Evolutionary conservation across 2,888 invertebrate genomes (phyloP), one percentile per base, ranked within the genome.

Genomic region (Drosophila anceps): DNA sequence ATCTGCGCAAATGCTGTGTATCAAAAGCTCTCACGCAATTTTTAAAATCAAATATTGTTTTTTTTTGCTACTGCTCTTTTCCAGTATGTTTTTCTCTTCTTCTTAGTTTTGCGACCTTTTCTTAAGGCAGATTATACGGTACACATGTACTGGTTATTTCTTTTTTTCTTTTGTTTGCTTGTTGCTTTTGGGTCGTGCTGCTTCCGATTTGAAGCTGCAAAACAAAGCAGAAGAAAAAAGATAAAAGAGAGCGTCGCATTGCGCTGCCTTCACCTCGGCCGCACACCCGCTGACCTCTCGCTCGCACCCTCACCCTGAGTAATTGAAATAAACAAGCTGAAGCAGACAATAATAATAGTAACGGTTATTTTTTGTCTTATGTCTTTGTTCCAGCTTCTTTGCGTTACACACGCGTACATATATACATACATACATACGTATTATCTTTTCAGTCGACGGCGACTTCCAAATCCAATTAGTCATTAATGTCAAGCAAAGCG

Each of bases 251-350:
- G 8, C 29, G 44, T 48, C 50, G 37, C 50, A 60, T 41, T 60
- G 37, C 18, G 54, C 67, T 67, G 46, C 67, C 67, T 67, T 67
- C 69, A 68, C 55, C 53, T 48, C 59, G 13, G 24, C 44, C 33
- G 50, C 50, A 54, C 54, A 27, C 43, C 33, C 44, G n/a, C n/a
- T n/a, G 24, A 33, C 44, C 58, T 53, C 66, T 66, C 37, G 31
- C 20, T 57, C 51, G 29, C 39, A 48, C 37, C 24, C 53, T 18
- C 31, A 27, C 39, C 46, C 20, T 20, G 68, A 54, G 18, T 29
- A 59, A 82, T 82, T 85, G 83, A 77, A 74, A 85, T 82, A 82
- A 82, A 85, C 66, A 80, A 81, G 69, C 75, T 69, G 55, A 79
- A 72, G 64, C 64, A 53, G 58, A 64, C 71, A 71, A 59, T 41